Percentiles rank a stretch among this genome's conserved stretches.
phyloP scores from a whole-genome alignment of 2,797 vertebrate species.

The Sebastes ruberrimus region DNA sequence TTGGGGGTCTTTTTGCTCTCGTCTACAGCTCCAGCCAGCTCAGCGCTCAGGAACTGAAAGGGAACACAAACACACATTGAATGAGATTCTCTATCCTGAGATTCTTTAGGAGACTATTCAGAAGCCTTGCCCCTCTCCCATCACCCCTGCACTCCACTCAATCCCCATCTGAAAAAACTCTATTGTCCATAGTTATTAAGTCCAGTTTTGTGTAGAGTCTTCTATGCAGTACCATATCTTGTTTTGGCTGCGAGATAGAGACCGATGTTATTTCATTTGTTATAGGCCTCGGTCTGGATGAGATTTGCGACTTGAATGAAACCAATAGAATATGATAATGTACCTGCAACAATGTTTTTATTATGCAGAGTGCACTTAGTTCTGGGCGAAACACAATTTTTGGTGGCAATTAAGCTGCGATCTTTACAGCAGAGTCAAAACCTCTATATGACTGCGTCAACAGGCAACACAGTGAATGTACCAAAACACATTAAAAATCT shows the following conservation, averaged over 20 bases:
- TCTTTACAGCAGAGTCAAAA: constrained; percentile 38
- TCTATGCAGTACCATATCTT: constrained; percentile 43
- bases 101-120: constrained; percentile 56
- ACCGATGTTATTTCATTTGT: constrained; percentile 25
- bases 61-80: constrained; percentile 38
- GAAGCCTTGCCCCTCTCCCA: constrained; percentile 8
- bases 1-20: constrained; percentile 95
- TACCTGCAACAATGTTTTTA: constrained; percentile 46
- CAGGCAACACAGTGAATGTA: constrained; percentile 1
- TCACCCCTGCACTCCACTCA: not conserved
- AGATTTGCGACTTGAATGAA: constrained; percentile 42
- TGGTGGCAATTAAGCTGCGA: constrained; percentile 38
- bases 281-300: constrained; percentile 12
- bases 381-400: constrained; percentile 27
- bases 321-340: constrained; percentile 39
- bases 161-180: constrained; percentile 43
- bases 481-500: constrained; percentile 1
- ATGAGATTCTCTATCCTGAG: constrained; percentile 43
- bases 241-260: constrained; percentile 43
- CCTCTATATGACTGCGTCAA: not conserved
- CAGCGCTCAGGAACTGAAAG: constrained; percentile 90
- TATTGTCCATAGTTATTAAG: constrained; percentile 60
- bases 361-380: constrained; percentile 61
- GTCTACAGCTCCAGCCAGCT: constrained; percentile 92
- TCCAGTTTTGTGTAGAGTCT: constrained; percentile 51